Conservation (phyloP, 2,113 vertebrate genomes). For the Laticauda laticaudata region DNA sequence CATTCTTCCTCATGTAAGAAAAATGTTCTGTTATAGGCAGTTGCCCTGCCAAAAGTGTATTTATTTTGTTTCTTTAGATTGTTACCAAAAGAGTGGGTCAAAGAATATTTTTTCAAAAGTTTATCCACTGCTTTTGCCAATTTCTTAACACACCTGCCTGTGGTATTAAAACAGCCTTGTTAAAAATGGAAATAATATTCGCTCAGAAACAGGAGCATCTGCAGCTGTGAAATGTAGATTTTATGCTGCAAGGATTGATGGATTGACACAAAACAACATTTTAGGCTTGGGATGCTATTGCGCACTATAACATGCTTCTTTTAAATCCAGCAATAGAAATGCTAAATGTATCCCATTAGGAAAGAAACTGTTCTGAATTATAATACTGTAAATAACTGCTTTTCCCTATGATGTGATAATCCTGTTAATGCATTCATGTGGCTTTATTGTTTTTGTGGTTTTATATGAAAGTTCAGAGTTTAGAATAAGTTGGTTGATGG, state of each 20-base stretch:
- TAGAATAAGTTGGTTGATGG: neutral
- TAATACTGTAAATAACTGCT: constrained; percentile 39
- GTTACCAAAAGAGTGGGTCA: neutral
- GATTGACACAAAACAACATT: neutral
- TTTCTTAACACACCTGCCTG: neutral
- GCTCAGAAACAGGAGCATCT: constrained; percentile 6
- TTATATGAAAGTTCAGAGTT: constrained; percentile 29
- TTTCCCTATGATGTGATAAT: constrained; percentile 15
- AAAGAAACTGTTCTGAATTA: constrained; percentile 10
- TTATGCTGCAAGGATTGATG: constrained; percentile 2
- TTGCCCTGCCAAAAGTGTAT: neutral
- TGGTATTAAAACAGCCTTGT: neutral
- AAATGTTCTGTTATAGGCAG: constrained; percentile 1
- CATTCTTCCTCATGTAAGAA: constrained; percentile 1
- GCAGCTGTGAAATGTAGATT: constrained; percentile 23
- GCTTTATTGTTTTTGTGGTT: constrained; percentile 35
- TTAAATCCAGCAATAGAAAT: constrained; percentile 36
- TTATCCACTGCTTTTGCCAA: neutral
- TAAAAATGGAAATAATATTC: neutral
- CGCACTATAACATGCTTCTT: constrained; percentile 28
- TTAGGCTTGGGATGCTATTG: neutral
- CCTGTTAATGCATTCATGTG: constrained; percentile 28
- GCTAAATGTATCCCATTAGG: constrained; percentile 36
- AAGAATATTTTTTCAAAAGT: neutral
- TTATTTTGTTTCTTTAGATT: constrained; percentile 13